Evolutionary conservation across 2,113 vertebrate species (phyloP).

Genomic region (Rissa tridactyla): DNA sequence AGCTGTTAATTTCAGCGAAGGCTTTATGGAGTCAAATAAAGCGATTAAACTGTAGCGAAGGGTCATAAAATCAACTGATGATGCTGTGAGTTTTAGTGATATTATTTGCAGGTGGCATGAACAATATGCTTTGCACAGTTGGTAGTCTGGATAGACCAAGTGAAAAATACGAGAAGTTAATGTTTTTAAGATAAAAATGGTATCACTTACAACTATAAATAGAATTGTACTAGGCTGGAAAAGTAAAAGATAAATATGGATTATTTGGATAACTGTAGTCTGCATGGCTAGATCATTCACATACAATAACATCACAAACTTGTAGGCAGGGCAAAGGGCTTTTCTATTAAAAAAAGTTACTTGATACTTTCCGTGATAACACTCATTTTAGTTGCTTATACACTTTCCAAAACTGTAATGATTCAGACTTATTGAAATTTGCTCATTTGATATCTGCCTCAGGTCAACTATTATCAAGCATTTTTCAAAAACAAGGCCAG

Average conservation of each 20-base stretch:
- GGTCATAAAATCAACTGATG: not conserved
- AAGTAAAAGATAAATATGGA: not conserved
- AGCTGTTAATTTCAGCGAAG: not conserved
- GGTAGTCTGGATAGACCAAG: not conserved
- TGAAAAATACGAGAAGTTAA: not conserved
- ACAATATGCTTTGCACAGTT: not conserved
- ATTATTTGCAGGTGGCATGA: not conserved
- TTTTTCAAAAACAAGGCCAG: not conserved
- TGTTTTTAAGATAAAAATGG: not conserved
- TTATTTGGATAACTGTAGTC: not conserved
- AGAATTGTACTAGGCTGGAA: not conserved
- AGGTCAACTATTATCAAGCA: not conserved
- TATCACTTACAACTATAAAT: not conserved
- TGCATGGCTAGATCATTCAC: not conserved
- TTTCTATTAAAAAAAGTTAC: not conserved
- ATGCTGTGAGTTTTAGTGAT: not conserved
- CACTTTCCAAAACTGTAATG: not conserved
- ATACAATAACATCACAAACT: not conserved
- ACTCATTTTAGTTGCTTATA: not conserved
- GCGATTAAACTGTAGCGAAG: slow-evolving; percentile 4
- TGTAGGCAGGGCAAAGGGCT: not conserved
- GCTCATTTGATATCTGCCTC: not conserved
- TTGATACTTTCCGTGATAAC: not conserved
- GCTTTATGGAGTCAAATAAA: slow-evolving; percentile 24
- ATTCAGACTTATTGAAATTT: not conserved